phyloP scores from a whole-genome alignment of 2,888 invertebrate species.

The Drosophila mimica region DNA sequence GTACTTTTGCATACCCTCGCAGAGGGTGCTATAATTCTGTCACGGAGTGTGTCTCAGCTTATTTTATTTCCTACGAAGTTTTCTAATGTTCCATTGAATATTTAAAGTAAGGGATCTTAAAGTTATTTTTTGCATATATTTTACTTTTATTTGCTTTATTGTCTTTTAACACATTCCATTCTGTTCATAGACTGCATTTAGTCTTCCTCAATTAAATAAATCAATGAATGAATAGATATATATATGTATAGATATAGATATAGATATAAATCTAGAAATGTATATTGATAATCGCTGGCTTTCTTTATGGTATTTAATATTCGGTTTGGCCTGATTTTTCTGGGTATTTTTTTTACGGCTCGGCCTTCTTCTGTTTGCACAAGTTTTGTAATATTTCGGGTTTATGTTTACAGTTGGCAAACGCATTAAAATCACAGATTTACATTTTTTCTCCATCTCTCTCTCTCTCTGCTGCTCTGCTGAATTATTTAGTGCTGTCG shows the following conservation, averaged over 20 bases:
- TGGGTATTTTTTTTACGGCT: slow-evolving; percentile 53
- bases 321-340: neutral
- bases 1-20: slow-evolving; percentile 1
- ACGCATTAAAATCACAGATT: slow-evolving; percentile 83
- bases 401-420: slow-evolving; percentile 82
- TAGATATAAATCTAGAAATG: neutral
- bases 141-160: neutral
- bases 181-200: too few relatives aligned
- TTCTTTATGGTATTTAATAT: neutral
- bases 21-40: neutral
- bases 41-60: neutral
- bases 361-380: slow-evolving; percentile 69
- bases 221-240: too few relatives aligned
- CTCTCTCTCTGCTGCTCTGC: slow-evolving; percentile 9
- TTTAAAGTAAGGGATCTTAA: neutral
- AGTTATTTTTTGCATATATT: neutral
- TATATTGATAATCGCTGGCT: neutral
- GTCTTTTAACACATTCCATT: too few relatives aligned
- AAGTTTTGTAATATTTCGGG: slow-evolving; percentile 82
- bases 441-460: slow-evolving; percentile 61
- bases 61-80: neutral
- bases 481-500: slow-evolving; percentile 81
- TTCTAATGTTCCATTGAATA: neutral
- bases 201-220: neutral
- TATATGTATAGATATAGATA: neutral